These are phyloP conservation scores for Coptotermes formosanus DNA, from an alignment of 1,140 invertebrate genomes.

Conservation along the genomic window DNA sequence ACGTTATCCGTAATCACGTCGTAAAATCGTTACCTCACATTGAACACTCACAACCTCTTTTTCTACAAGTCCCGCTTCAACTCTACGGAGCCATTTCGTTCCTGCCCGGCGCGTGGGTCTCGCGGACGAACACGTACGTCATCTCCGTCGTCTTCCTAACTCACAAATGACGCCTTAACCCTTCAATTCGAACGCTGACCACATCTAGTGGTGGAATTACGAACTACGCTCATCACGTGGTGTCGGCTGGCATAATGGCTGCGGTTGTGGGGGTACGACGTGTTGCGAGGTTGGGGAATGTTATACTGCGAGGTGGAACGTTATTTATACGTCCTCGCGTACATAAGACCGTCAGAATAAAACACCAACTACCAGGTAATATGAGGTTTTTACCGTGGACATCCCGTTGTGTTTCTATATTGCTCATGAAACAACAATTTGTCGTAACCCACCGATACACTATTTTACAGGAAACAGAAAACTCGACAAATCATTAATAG, in stretches of 20 bases:
- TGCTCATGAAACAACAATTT: too few species aligned
- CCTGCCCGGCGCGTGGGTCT: constrained; percentile 28
- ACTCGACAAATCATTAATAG: too few species aligned
- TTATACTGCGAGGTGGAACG: constrained; percentile 3
- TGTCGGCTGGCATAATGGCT: constrained; percentile 25
- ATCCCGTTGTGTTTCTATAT: too few species aligned
- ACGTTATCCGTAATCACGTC: background rate
- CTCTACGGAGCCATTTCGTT: background rate
- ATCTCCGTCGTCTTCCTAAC: constrained; percentile 25
- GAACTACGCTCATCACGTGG: constrained; percentile 33
- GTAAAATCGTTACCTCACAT: too few species aligned
- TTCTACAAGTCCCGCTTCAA: background rate
- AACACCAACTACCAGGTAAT: background rate
- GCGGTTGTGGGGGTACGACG: constrained; percentile 28
- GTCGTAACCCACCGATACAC: too few species aligned
- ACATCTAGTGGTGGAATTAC: constrained; percentile 31
- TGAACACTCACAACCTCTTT: background rate
- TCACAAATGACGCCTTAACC: constrained; percentile 25
- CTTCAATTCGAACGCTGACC: constrained; percentile 22
- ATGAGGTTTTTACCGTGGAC: too few species aligned
- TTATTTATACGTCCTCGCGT: background rate
- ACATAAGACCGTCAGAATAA: background rate
- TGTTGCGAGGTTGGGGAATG: constrained; percentile 30
- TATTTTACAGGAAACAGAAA: too few species aligned
- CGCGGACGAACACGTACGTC: constrained; percentile 24